Conservation (phyloP, 2,113 vertebrate genomes). For the Heptranchias perlo region DNA sequence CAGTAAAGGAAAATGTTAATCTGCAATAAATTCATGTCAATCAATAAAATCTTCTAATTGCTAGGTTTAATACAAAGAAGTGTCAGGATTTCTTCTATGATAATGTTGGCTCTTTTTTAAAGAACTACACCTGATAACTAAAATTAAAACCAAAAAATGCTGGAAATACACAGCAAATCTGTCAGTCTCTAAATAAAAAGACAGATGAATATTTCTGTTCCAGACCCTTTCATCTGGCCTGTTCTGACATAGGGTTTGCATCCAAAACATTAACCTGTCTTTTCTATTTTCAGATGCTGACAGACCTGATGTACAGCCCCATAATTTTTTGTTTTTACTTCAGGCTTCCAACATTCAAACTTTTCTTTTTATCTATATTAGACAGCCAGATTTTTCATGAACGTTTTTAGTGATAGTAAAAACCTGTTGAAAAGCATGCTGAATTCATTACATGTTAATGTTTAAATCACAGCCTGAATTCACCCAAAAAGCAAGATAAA, state of each 20-base stretch:
- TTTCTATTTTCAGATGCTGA: not conserved
- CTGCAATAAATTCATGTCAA: not conserved
- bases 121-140: not conserved
- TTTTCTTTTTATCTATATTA: not conserved
- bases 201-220: not conserved
- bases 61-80: not conserved
- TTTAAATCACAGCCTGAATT: not conserved
- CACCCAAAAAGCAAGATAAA: not conserved
- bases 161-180: not conserved
- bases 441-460: not conserved
- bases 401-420: not conserved
- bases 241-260: not conserved
- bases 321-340: not conserved
- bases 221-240: not conserved
- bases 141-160: not conserved
- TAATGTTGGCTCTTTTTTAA: not conserved
- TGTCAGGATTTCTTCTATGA: not conserved
- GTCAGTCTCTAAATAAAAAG: not conserved
- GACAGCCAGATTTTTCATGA: not conserved
- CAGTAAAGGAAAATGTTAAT: not conserved
- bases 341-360: not conserved
- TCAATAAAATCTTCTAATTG: not conserved
- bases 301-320: not conserved
- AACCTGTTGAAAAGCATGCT: not conserved
- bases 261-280: too few species aligned